These are phyloP conservation scores for Timandra comae DNA, from an alignment of 2,888 invertebrate species.

Conservation along the genomic window DNA sequence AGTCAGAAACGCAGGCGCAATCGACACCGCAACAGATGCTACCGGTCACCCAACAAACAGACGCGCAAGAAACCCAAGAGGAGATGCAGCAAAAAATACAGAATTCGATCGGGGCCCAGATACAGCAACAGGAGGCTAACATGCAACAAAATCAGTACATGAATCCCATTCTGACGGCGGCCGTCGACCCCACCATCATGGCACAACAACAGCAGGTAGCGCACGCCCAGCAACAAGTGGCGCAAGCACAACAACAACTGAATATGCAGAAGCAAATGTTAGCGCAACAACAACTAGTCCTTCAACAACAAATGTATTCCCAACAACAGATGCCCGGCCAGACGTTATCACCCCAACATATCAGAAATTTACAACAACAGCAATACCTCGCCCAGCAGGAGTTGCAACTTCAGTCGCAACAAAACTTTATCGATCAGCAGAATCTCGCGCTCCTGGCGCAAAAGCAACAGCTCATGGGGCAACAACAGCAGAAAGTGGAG, in stretches of 20 bases:
- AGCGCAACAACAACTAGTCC: conserved; percentile 64
- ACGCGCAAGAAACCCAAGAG: conserved; percentile 35
- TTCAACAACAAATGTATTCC: conserved; percentile 66
- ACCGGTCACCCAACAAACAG: conserved; percentile 28
- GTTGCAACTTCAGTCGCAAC: conserved; percentile 69
- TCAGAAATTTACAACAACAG: conserved; percentile 64
- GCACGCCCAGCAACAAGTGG: conserved; percentile 65
- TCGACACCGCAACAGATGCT: conserved; percentile 37
- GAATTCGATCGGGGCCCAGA: conserved; percentile 46
- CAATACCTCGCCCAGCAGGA: conserved; percentile 73
- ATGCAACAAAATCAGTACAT: conserved; percentile 51
- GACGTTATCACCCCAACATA: conserved; percentile 63
- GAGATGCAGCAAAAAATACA: conserved; percentile 53
- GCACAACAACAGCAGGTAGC: conserved; percentile 66
- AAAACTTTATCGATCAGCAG: conserved; percentile 76
- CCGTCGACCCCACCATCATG: conserved; percentile 52
- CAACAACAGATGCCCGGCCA: conserved; percentile 68
- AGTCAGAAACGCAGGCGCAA: conserved; percentile 49
- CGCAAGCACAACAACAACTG: conserved; percentile 64
- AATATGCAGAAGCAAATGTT: conserved; percentile 70
- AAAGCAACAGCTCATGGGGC: conserved; percentile 70
- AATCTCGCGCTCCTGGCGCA: conserved; percentile 69
- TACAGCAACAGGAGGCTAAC: conserved; percentile 48
- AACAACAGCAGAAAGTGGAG: conserved; percentile 70
- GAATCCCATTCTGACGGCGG: conserved; percentile 47